phyloP scores from a whole-genome alignment of 1,140 invertebrate genomes.

The Heliothis subflexa region DNA sequence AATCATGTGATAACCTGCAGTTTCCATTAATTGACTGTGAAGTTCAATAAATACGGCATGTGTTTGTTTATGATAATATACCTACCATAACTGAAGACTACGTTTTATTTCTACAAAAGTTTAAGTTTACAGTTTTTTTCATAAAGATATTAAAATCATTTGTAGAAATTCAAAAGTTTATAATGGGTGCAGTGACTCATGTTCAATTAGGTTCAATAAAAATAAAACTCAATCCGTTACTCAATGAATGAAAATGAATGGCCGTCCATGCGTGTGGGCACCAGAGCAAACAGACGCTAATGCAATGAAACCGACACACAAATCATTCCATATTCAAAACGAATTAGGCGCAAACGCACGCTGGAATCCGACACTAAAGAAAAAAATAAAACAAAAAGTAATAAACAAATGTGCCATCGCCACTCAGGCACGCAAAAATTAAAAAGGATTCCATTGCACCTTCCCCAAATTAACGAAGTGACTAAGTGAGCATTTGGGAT shows the following conservation, averaged over 20 bases:
- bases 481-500: slow-evolving; percentile 60
- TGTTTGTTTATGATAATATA: neutral
- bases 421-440: slow-evolving; percentile 11
- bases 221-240: slow-evolving; percentile 50
- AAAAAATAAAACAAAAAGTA: slow-evolving; percentile 23
- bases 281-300: slow-evolving; percentile 52
- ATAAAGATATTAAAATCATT: neutral
- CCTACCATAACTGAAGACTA: neutral
- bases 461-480: slow-evolving; percentile 62
- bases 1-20: neutral
- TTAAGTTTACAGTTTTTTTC: neutral
- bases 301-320: slow-evolving; percentile 54
- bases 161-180: slow-evolving; percentile 9
- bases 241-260: slow-evolving; percentile 61
- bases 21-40: neutral
- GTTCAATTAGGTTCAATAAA: slow-evolving; percentile 51
- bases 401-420: slow-evolving; percentile 42
- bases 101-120: neutral
- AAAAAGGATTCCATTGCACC: slow-evolving; percentile 47
- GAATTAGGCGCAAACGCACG: slow-evolving; percentile 58
- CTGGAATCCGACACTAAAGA: slow-evolving; percentile 12
- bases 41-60: neutral
- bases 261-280: slow-evolving; percentile 47
- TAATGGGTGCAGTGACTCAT: slow-evolving; percentile 39
- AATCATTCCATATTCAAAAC: slow-evolving; percentile 61